Base-by-base conservation (phyloP, 1,140 invertebrate genomes). In the Pachypeltis micranthus region DNA sequence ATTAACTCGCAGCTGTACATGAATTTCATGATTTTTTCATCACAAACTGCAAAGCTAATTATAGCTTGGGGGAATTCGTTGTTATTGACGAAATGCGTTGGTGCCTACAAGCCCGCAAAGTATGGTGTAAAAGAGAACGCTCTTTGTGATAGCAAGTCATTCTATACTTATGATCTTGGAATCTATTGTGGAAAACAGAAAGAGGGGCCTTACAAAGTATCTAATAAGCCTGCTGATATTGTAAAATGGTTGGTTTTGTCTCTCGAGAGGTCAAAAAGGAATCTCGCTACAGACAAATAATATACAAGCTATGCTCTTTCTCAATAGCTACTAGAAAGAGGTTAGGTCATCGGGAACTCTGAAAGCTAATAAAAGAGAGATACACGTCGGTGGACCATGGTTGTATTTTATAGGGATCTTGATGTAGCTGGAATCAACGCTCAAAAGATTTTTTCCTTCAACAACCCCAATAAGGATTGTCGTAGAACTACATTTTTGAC, bases 91-190 rank as follows among this genome's bases (percentile, higher is more conserved):
- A 26, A 75, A 76, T 62, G 57, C 47, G 47, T 4, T 51, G 47
- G 7, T 7, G 47, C 7, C 7, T 69, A 27, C 71, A 75, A 73
- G 62, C 68, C 71, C 27, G 63, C 54, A 21, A 72, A 69, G 59
- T 76, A 73, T 73, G 70, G 73, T 66, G 65, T 76, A 28, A 75
- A 74, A 65, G 63, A 68, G 2, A 66, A 63, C 63, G 60, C 65
- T 34, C 44, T 69, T 24, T 61, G 63, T 23, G 67, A 69, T 58
- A 44, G 12, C 47, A 51, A 21, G 19, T 10, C 47, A 10, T 51
- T 51, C 19, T 51, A 51, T 51, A 21, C 19, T 10, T 60, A 54
- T 16, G 70, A 74, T 59, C 65, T 74, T 28, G 71, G 75, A 65
- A 58, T 72, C 3, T 72, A 73, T 61, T 60, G 66, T 21, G 72